Evolutionary conservation across 1,140 invertebrate genomes (phyloP).

Genomic region (Trichonephila inaurata): DNA sequence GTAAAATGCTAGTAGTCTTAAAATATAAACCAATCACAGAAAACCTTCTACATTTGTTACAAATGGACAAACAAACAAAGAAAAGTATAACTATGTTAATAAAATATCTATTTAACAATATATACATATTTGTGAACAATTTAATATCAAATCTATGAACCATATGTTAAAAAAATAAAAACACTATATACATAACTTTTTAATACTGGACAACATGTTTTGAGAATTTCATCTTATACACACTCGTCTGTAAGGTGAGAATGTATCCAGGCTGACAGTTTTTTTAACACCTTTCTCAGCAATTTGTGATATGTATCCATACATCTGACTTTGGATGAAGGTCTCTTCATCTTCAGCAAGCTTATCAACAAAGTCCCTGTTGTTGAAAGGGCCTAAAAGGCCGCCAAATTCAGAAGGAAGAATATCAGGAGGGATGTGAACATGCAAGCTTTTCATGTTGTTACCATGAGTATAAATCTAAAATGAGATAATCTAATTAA

Average conservation of each 20-base stretch:
- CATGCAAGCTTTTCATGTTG: slow-evolving; percentile 90
- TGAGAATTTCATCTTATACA: slow-evolving; percentile 68
- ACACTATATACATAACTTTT: slow-evolving; percentile 4
- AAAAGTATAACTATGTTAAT: not conserved
- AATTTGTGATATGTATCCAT: slow-evolving; percentile 76
- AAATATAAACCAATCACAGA: not conserved
- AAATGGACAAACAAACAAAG: not conserved
- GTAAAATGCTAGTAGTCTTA: not conserved
- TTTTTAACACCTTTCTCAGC: slow-evolving; percentile 72
- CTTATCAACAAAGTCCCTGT: slow-evolving; percentile 41
- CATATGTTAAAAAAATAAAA: slow-evolving; percentile 24
- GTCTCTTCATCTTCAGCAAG: slow-evolving; percentile 64
- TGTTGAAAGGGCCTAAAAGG: slow-evolving; percentile 76
- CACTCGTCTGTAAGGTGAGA: slow-evolving; percentile 68
- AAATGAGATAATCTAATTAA: not conserved
- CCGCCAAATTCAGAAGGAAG: slow-evolving; percentile 92
- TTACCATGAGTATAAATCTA: slow-evolving; percentile 91
- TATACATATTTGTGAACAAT: slow-evolving; percentile 30
- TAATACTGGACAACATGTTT: not conserved
- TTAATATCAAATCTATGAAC: not conserved
- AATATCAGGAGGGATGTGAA: slow-evolving; percentile 89
- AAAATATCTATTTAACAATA: slow-evolving; percentile 41
- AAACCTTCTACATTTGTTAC: not conserved
- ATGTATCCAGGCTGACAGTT: slow-evolving; percentile 66
- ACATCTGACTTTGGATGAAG: slow-evolving; percentile 72